These are phyloP conservation scores for Itoplectis maculator DNA, from an alignment of 2,888 invertebrate species.

Conservation along the genomic window DNA sequence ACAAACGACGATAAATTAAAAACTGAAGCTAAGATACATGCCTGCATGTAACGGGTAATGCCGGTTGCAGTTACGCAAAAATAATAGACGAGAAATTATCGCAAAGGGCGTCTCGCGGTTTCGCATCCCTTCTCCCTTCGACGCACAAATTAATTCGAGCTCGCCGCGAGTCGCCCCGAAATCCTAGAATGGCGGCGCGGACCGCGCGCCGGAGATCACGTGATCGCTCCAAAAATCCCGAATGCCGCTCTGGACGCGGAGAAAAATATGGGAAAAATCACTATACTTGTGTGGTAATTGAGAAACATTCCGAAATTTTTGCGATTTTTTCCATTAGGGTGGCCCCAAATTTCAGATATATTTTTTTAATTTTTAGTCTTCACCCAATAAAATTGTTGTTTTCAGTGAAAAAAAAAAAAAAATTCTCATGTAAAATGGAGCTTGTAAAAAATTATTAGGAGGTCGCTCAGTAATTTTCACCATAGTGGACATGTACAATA, in stretches of 20 bases:
- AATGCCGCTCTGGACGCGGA: too few species aligned
- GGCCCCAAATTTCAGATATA: too few species aligned
- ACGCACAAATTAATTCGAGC: not conserved
- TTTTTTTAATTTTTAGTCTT: too few species aligned
- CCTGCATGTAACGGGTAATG: conserved; percentile 70
- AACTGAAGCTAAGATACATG: conserved; percentile 70
- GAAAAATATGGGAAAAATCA: too few species aligned
- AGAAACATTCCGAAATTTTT: too few species aligned
- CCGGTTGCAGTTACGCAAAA: conserved; percentile 52
- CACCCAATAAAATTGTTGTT: too few species aligned
- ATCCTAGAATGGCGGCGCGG: conserved; percentile 19
- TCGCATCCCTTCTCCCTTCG: not conserved
- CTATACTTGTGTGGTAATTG: too few species aligned
- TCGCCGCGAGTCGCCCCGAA: not conserved
- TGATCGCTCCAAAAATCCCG: conserved; percentile 2
- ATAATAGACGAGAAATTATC: not conserved
- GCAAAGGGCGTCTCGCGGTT: not conserved
- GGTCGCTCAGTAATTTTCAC: too few species aligned
- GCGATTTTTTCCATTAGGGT: too few species aligned
- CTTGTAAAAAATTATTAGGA: too few species aligned
- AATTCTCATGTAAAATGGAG: too few species aligned
- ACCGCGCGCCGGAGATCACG: conserved; percentile 14
- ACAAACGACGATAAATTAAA: conserved; percentile 67
- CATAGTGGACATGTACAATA: conserved; percentile 20
- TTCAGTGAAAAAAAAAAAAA: too few species aligned